Percentiles rank a stretch among this genome's conserved stretches.
These are phyloP conservation scores for Macroglossus sobrinus DNA, from an alignment of 2,113 vertebrate species.

Conservation along the genomic window DNA sequence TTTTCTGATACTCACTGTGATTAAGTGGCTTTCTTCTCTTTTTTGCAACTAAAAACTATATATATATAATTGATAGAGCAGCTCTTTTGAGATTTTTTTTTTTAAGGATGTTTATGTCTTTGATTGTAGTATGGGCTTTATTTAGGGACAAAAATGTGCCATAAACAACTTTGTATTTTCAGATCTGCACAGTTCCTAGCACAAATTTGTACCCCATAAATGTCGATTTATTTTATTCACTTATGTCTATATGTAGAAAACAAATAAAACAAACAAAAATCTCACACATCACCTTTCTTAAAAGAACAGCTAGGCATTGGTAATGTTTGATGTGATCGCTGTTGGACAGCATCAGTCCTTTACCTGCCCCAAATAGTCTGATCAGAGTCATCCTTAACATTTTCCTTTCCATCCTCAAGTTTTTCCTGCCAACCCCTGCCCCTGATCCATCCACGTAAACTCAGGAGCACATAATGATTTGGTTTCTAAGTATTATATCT, in stretches of 20 bases:
- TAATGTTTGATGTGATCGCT: not conserved
- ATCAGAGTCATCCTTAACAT: not conserved
- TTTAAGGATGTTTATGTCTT: not conserved
- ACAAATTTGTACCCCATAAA: not conserved
- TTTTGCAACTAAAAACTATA: not conserved
- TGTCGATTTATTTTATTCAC: not conserved
- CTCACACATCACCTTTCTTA: not conserved
- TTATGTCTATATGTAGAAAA: not conserved
- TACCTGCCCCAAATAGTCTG: not conserved
- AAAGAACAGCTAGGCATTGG: not conserved
- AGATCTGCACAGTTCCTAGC: not conserved
- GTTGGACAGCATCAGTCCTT: not conserved
- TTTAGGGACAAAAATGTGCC: not conserved
- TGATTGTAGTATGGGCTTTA: not conserved
- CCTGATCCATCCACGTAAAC: not conserved
- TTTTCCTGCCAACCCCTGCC: not conserved
- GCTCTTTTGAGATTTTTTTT: not conserved
- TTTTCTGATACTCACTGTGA: not conserved
- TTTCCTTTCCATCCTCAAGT: not conserved
- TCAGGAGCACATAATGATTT: not conserved
- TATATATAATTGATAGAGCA: not conserved
- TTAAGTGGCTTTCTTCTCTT: not conserved
- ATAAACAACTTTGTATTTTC: not conserved
- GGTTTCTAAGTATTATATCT: not conserved
- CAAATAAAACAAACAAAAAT: not conserved